Evolutionary conservation across 30 jellyfish, hydroid and myxozoan genomes (phyloP), one percentile per base, ranked within the genome.

Genomic region (Clytia hemisphaerica): DNA sequence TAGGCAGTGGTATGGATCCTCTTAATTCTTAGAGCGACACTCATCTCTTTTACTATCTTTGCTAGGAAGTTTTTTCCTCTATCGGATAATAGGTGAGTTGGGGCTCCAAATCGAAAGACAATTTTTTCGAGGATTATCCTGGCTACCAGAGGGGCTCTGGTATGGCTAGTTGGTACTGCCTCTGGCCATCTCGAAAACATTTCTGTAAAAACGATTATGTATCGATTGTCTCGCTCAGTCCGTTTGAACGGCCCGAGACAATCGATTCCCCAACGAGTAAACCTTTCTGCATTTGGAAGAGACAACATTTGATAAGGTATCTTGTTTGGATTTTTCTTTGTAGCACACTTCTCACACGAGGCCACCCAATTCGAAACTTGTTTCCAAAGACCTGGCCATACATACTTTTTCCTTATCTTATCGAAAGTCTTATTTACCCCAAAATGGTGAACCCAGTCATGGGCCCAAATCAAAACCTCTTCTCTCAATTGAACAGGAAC

Each of bases 261-360:
- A 59, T 79, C 93, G n/a, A 79, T 80, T 31, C 79, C 93, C 3
- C 59, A 84, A 10, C 84, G 84, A 36, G 69, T 84, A 45, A 79
- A 79, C 18, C 79, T 58, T 5, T 79, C 80, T 32, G 58, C 84
- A 0, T 58, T 84, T 14, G 93, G 93, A 18, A 79, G 70, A 0
- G 85, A 84, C n/a, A n/a, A n/a, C n/a, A n/a, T n/a, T 51, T 46
- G 79, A 24, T 68, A 38, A 7, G 82, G 92, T 49, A 77, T 71
- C 34, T 47, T 68, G n/a, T n/a, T n/a, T 10, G 77, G 77, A 1
- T 19, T 65, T 28, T 65, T 65, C 71, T 65, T 65, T 4, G 71
- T 65, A 18, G 66, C 78, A 76, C 81, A 76, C 28, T 76, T 80
- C 7, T 61, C 89, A 35, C 80, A 76, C 2, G 89, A 61, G 73